phyloP scores from a whole-genome alignment of 64 coral and sea anemone species.

The Anthopleura sola region DNA sequence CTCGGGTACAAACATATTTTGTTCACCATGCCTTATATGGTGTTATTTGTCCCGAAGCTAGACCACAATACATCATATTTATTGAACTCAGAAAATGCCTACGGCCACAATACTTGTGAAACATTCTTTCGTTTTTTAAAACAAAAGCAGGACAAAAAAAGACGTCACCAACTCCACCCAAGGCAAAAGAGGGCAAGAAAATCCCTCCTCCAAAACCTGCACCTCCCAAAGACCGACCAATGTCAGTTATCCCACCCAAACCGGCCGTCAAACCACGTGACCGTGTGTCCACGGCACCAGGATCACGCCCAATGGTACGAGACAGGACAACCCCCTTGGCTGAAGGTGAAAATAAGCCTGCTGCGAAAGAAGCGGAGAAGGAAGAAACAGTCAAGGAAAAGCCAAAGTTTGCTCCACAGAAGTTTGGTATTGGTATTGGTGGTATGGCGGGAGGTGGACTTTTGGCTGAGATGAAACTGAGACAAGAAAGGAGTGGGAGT shows the following conservation, averaged over 20 bases:
- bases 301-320: neutral
- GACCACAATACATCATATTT: too few relatives aligned
- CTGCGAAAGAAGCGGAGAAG: neutral
- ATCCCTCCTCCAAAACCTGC: neutral
- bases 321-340: neutral
- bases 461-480: conserved; percentile 59
- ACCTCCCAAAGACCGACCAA: conserved; percentile 3
- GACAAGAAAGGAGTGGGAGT: conserved; percentile 44
- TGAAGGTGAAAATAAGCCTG: neutral
- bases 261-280: conserved; percentile 25
- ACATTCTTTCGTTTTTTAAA: neutral
- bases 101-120: neutral
- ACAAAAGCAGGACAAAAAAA: conserved; percentile 1
- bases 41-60: too few relatives aligned
- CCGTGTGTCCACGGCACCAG: neutral
- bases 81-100: too few relatives aligned
- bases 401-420: conserved; percentile 27
- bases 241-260: conserved; percentile 2
- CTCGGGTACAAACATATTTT: too few relatives aligned
- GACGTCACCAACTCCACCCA: neutral
- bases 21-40: too few relatives aligned
- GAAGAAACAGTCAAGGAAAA: neutral
- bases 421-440: conserved; percentile 61
- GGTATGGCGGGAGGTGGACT: conserved; percentile 52
- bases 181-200: neutral